Evolutionary conservation across 1,140 invertebrate species (phyloP).

Genomic region (Aleiodes sp.): DNA sequence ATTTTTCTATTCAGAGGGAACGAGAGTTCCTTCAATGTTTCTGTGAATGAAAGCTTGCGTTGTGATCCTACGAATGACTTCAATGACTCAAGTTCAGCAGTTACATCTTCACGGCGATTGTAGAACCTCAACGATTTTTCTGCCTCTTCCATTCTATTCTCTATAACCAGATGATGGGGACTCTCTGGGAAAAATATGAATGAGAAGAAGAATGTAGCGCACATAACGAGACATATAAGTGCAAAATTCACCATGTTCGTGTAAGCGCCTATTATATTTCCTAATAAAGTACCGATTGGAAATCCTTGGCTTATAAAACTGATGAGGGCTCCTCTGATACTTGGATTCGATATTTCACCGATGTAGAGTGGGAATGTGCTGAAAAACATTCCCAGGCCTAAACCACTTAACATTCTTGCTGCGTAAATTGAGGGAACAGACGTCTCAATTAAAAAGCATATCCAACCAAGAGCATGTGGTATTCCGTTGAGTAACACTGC

Average conservation of each 20-base stretch:
- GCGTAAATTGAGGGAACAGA: slow-evolving; percentile 67
- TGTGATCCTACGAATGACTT: slow-evolving; percentile 42
- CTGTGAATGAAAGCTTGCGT: slow-evolving; percentile 19
- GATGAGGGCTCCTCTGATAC: slow-evolving; percentile 74
- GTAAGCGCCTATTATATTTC: slow-evolving; percentile 74
- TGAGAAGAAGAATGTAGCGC: slow-evolving; percentile 68
- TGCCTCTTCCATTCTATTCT: slow-evolving; percentile 69
- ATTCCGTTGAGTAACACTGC: slow-evolving; percentile 70
- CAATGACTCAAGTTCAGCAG: slow-evolving; percentile 42
- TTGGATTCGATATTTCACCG: slow-evolving; percentile 71
- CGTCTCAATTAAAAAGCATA: slow-evolving; percentile 68
- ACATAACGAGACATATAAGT: slow-evolving; percentile 67
- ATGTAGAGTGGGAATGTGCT: slow-evolving; percentile 74
- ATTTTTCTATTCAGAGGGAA: background rate
- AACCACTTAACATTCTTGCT: slow-evolving; percentile 68
- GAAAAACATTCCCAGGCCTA: slow-evolving; percentile 73
- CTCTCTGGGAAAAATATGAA: slow-evolving; percentile 78
- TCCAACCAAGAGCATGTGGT: slow-evolving; percentile 73
- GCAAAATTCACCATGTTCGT: slow-evolving; percentile 69
- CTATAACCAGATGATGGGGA: slow-evolving; percentile 73
- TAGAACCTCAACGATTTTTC: slow-evolving; percentile 55
- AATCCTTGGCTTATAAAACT: slow-evolving; percentile 63
- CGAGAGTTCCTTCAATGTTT: slow-evolving; percentile 34
- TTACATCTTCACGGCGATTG: slow-evolving; percentile 40
- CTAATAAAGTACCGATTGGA: slow-evolving; percentile 73